Evolutionary conservation across 1,140 invertebrate genomes (phyloP).

Genomic region (Platorchestia sp.): DNA sequence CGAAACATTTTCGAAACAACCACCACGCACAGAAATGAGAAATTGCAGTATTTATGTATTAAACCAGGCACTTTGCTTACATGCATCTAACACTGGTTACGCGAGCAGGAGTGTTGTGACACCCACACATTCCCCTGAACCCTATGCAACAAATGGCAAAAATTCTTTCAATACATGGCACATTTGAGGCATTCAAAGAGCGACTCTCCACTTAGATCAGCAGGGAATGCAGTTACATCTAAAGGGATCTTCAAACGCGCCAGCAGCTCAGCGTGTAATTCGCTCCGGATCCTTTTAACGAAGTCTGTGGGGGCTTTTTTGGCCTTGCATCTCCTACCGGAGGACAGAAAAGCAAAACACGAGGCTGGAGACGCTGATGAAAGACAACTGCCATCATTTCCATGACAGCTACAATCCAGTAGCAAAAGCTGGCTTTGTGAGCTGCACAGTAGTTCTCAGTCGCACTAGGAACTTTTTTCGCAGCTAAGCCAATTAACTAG

Average conservation of each 20-base stretch:
- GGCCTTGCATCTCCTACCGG: not conserved
- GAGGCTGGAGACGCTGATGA: not conserved
- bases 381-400: not conserved
- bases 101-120: not conserved
- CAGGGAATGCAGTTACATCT: not conserved
- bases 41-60: too few species aligned
- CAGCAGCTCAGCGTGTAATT: not conserved
- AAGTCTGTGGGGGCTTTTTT: not conserved
- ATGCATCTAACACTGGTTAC: too few species aligned
- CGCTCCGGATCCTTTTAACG: not conserved
- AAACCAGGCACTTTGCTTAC: too few species aligned
- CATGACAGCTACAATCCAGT: not conserved
- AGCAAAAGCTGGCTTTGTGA: not conserved
- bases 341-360: not conserved
- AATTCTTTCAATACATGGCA: not conserved
- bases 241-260: not conserved
- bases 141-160: not conserved
- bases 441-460: not conserved
- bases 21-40: too few species aligned
- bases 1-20: too few species aligned
- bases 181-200: not conserved
- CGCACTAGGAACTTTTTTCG: not conserved
- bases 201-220: not conserved
- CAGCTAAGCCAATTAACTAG: not conserved
- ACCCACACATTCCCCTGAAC: not conserved